A percentile compares a stretch with the other conserved stretches of the same genome.
These are phyloP conservation scores for Sceloporus tristichus DNA, from an alignment of 2,113 vertebrate species.

Conservation along the genomic window DNA sequence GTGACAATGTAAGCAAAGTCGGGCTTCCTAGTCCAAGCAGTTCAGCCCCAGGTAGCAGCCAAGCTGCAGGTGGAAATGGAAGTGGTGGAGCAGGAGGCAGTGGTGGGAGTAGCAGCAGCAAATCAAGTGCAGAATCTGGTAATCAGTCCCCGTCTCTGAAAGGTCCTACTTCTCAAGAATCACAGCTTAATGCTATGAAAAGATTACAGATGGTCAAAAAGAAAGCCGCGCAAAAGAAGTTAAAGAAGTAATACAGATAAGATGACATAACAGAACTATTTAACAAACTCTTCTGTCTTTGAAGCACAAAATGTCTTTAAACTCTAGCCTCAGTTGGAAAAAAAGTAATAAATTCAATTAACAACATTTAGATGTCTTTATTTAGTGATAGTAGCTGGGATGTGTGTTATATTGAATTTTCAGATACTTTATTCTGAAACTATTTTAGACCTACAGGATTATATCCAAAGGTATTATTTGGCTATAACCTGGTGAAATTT, in stretches of 20 bases:
- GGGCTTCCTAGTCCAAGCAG: constrained; percentile 82
- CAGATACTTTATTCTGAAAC: not conserved
- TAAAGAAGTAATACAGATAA: constrained; percentile 87
- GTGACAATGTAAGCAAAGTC: constrained; percentile 89
- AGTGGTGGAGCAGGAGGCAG: constrained; percentile 71
- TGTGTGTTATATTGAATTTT: not conserved
- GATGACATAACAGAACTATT: constrained; percentile 24
- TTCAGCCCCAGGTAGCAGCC: constrained; percentile 67
- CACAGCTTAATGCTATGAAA: constrained; percentile 97
- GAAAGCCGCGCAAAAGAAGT: constrained; percentile 97
- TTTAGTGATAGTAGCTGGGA: not conserved
- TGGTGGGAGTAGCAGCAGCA: constrained; percentile 68
- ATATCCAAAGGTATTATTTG: not conserved
- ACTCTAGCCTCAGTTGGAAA: not conserved
- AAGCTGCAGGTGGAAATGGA: constrained; percentile 73
- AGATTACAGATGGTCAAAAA: constrained; percentile 97
- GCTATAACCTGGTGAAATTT: not conserved
- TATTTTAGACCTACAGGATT: not conserved
- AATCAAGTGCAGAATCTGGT: constrained; percentile 71
- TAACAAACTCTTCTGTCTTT: constrained; percentile 5
- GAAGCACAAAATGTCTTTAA: constrained; percentile 6
- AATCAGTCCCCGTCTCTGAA: constrained; percentile 81
- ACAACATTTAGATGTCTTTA: constrained; percentile 35
- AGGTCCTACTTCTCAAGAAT: constrained; percentile 93
- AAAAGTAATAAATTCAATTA: constrained; percentile 62